Evolutionary conservation across 2,888 invertebrate genomes (phyloP).

Genomic region (Archaeoteleia sp.): DNA sequence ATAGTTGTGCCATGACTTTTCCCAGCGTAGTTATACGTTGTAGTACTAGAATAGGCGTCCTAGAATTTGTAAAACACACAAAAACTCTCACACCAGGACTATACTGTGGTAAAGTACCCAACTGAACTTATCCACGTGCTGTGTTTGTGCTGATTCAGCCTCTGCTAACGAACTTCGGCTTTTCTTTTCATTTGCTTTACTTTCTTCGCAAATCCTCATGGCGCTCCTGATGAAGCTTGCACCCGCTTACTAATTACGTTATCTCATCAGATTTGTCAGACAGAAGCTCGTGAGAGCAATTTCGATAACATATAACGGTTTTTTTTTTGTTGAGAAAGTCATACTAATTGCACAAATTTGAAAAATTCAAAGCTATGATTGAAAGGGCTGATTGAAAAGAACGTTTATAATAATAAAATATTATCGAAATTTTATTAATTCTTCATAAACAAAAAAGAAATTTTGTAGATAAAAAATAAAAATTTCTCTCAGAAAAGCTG

Average conservation of each 20-base stretch:
- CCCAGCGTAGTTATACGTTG: conserved; percentile 1
- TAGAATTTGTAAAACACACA: conserved; percentile 42
- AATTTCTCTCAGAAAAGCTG: too few species aligned
- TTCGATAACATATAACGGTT: conserved; percentile 4
- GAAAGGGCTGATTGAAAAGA: too few species aligned
- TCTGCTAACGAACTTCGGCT: conserved; percentile 33
- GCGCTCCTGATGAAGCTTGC: conserved; percentile 7
- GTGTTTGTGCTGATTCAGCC: conserved; percentile 25
- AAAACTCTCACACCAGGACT: conserved; percentile 41
- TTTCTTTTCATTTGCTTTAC: conserved; percentile 25
- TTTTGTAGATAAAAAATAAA: too few species aligned
- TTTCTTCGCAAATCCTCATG: conserved; percentile 9
- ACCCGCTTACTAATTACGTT: conserved; percentile 18
- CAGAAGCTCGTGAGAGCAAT: conserved; percentile 5
- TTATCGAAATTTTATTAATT: too few species aligned
- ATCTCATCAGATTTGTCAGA: conserved; percentile 7
- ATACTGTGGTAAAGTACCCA: conserved; percentile 41
- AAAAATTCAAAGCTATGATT: too few species aligned
- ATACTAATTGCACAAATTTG: too few species aligned
- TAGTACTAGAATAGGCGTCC: conserved; percentile 15
- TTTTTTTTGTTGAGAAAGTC: neutral
- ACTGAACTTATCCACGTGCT: conserved; percentile 39
- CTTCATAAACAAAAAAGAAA: too few species aligned
- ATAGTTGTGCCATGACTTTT: neutral
- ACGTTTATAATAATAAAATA: too few species aligned